phyloP scores from a whole-genome alignment of 2,888 invertebrate species.

The Amorpha juglandis region DNA sequence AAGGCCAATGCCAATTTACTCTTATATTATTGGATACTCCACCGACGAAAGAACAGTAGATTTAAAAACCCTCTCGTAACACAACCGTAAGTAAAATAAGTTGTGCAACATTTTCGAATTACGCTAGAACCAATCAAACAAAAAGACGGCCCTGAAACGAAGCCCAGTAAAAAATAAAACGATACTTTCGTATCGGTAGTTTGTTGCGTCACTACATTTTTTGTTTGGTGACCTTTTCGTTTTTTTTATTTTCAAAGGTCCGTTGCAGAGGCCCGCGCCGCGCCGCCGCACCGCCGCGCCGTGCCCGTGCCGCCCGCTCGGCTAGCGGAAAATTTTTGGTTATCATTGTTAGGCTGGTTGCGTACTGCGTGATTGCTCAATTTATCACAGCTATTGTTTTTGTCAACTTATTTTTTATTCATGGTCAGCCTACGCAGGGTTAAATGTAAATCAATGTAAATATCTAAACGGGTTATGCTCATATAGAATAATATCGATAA shows the following conservation, averaged over 20 bases:
- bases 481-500: too few species aligned
- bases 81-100: conserved; percentile 10
- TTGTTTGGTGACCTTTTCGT: conserved; percentile 42
- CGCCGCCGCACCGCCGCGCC: too few species aligned
- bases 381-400: conserved; percentile 28
- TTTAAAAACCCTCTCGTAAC: neutral
- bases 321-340: conserved; percentile 40
- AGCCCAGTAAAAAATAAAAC: conserved; percentile 36
- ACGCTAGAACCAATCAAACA: conserved; percentile 29
- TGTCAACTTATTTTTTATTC: conserved; percentile 7
- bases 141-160: conserved; percentile 39
- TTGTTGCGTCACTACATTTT: conserved; percentile 43
- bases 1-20: too few species aligned
- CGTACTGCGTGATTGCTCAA: conserved; percentile 23
- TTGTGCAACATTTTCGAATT: conserved; percentile 26
- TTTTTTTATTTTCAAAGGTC: conserved; percentile 35
- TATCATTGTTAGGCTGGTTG: conserved; percentile 27
- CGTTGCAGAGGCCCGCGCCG: too few species aligned
- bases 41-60: neutral
- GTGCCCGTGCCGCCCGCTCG: too few species aligned
- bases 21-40: too few species aligned
- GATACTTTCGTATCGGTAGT: conserved; percentile 44
- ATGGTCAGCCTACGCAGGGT: neutral
- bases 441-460: neutral
- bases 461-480: too few species aligned